Conservation (phyloP, 2,888 invertebrate genomes). For the Craniophora ligustri region DNA sequence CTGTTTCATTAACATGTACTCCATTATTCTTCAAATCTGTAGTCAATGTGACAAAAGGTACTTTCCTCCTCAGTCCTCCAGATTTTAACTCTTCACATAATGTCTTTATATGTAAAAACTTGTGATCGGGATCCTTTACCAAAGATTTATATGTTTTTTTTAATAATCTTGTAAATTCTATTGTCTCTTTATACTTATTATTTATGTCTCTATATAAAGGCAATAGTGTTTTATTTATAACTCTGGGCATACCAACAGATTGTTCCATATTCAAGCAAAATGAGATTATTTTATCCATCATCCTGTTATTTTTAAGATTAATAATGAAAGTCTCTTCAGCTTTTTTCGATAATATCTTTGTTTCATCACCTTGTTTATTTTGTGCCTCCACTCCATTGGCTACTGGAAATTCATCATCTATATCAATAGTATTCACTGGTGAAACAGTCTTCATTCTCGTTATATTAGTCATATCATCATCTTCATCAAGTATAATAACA, state of each 20-base stretch:
- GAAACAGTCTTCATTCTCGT: neutral
- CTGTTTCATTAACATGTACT: neutral
- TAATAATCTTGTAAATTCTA: constrained; percentile 57
- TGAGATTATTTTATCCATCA: constrained; percentile 64
- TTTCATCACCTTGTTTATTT: neutral
- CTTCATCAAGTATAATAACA: constrained; percentile 30
- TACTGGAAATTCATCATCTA: constrained; percentile 34
- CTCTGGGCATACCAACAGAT: constrained; percentile 63
- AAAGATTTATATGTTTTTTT: constrained; percentile 52
- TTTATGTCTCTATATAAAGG: constrained; percentile 59
- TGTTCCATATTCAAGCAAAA: constrained; percentile 63
- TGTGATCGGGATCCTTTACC: constrained; percentile 60
- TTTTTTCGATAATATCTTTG: neutral
- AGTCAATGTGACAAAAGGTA: constrained; percentile 64
- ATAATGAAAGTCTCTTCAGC: constrained; percentile 32
- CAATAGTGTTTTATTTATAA: constrained; percentile 65
- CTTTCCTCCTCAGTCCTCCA: constrained; percentile 59
- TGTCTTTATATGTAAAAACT: constrained; percentile 68
- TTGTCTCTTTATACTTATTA: constrained; percentile 60
- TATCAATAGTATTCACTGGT: constrained; percentile 18
- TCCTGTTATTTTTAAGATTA: constrained; percentile 53
- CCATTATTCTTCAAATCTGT: constrained; percentile 36
- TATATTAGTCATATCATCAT: constrained; percentile 1
- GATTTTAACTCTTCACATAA: constrained; percentile 65
- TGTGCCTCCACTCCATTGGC: neutral